Conservation (phyloP, 2,888 invertebrate species). For the Sinotaia quadrata region DNA sequence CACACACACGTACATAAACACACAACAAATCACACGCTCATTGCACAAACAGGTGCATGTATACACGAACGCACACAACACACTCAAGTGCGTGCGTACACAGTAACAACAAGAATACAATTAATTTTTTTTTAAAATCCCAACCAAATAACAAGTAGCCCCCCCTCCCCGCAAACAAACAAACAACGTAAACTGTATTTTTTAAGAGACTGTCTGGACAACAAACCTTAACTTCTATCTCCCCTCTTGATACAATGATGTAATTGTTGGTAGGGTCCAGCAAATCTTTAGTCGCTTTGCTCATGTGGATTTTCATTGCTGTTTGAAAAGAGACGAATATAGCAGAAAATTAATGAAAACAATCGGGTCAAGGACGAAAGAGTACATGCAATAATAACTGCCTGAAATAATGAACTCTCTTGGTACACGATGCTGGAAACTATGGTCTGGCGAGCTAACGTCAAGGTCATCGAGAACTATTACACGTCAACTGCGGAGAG, state of each 20-base stretch:
- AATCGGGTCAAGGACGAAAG: neutral
- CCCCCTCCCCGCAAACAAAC: too few relatives aligned
- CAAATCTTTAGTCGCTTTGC: constrained; percentile 44
- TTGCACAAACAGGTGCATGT: neutral
- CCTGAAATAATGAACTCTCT: neutral
- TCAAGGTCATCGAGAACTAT: too few relatives aligned
- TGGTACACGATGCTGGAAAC: neutral
- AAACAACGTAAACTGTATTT: too few relatives aligned
- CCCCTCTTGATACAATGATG: constrained; percentile 41
- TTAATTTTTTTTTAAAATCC: neutral
- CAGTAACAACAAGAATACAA: neutral
- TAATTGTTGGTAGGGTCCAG: constrained; percentile 35
- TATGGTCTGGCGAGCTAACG: neutral
- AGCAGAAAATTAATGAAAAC: too few relatives aligned
- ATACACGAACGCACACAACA: constrained; percentile 4
- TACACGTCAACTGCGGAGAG: too few relatives aligned
- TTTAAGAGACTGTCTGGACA: too few relatives aligned
- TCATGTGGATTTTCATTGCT: constrained; percentile 56
- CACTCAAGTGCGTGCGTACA: too few relatives aligned
- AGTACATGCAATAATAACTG: neutral
- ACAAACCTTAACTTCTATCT: constrained; percentile 54
- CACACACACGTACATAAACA: too few relatives aligned
- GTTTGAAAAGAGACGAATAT: too few relatives aligned
- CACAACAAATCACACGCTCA: too few relatives aligned
- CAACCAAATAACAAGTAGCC: too few relatives aligned